Evolutionary conservation across 2,888 invertebrate species (phyloP).

Genomic region (Biston stratarius): DNA sequence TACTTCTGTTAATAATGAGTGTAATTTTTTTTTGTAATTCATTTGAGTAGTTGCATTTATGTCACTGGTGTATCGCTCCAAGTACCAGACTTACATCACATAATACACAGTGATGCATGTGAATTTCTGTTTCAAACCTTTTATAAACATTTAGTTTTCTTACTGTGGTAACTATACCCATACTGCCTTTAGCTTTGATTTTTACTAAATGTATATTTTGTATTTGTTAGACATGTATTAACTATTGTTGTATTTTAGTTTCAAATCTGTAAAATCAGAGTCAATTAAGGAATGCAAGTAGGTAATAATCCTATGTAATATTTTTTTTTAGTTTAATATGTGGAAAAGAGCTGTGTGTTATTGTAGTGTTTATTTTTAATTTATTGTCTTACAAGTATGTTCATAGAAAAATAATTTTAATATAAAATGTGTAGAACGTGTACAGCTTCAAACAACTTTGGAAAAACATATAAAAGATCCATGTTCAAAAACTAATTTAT

Average conservation of each 20-base stretch:
- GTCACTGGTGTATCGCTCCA: background rate
- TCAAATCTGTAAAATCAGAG: constrained; percentile 7
- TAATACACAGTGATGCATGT: background rate
- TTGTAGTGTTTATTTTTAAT: constrained; percentile 32
- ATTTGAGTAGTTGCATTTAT: constrained; percentile 8
- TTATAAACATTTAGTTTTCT: constrained; percentile 1
- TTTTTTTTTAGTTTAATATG: constrained; percentile 19
- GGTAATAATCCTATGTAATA: constrained; percentile 47
- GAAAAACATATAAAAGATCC: background rate
- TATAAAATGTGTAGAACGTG: background rate
- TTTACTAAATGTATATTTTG: constrained; percentile 23
- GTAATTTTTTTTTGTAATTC: constrained; percentile 7
- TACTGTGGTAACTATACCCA: constrained; percentile 1
- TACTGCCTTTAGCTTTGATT: constrained; percentile 24
- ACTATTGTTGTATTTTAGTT: constrained; percentile 44
- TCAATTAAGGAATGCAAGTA: constrained; percentile 37
- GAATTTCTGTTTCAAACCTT: background rate
- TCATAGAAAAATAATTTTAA: background rate
- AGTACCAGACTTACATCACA: background rate
- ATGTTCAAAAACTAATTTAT: constrained; percentile 15
- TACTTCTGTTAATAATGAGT: constrained; percentile 19
- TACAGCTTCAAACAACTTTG: background rate
- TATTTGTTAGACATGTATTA: constrained; percentile 16
- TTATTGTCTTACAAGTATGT: constrained; percentile 14
- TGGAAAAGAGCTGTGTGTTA: constrained; percentile 34